A percentile compares a stretch with the other conserved stretches of the same genome.
These are phyloP conservation scores for Bursaphelenchus mucronatus DNA, from an alignment of 1,140 invertebrate species.

Conservation along the genomic window DNA sequence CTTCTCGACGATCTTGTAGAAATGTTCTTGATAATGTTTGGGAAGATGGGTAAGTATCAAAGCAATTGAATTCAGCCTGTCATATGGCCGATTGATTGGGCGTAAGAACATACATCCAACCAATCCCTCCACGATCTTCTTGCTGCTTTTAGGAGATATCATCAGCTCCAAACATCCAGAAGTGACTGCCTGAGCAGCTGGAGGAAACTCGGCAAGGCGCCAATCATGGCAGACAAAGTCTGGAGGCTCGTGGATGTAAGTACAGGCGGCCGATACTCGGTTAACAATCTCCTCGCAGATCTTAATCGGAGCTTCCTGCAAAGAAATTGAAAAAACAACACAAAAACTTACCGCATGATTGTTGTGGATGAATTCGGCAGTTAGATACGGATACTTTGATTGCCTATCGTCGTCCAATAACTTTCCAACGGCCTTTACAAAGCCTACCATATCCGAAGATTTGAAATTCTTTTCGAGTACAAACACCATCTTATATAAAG, in stretches of 20 bases:
- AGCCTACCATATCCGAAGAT: not conserved
- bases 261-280: constrained; percentile 37
- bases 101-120: constrained; percentile 34
- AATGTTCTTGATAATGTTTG: constrained; percentile 33
- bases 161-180: constrained; percentile 40
- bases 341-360: constrained; percentile 37
- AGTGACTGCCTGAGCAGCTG: constrained; percentile 40
- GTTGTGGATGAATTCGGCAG: constrained; percentile 32
- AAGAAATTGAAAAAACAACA: constrained; percentile 17
- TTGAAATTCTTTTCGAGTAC: constrained; percentile 1
- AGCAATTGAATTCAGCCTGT: constrained; percentile 37
- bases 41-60: constrained; percentile 37
- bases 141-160: constrained; percentile 36
- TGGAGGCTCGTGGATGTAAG: constrained; percentile 42
- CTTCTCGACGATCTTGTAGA: constrained; percentile 33
- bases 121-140: constrained; percentile 29
- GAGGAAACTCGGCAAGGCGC: constrained; percentile 40
- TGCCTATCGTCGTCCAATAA: constrained; percentile 11
- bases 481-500: constrained; percentile 47
- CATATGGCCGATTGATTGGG: constrained; percentile 36
- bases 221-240: constrained; percentile 37
- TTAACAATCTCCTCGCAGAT: constrained; percentile 35
- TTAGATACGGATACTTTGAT: constrained; percentile 27
- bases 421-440: constrained; percentile 9
- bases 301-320: constrained; percentile 34